These are phyloP conservation scores for Unio pictorum DNA, from an alignment of 2,888 invertebrate genomes.

Conservation along the genomic window DNA sequence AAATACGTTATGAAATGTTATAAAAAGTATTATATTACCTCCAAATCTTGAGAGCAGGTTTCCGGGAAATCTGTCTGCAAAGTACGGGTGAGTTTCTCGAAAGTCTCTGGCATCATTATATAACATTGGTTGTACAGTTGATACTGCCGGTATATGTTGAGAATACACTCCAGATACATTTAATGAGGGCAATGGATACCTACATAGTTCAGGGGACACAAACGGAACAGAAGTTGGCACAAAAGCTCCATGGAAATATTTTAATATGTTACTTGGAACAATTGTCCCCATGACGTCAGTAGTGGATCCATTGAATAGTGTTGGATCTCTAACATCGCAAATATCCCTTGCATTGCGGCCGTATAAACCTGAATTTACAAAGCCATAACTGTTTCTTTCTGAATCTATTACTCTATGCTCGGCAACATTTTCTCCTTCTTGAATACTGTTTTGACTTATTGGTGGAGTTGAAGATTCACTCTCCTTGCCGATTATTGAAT, in stretches of 20 bases:
- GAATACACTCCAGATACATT: conserved; percentile 31
- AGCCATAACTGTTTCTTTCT: no score
- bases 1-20: no score
- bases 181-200: conserved; percentile 38
- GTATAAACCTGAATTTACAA: no score
- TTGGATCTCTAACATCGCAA: no score
- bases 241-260: conserved; percentile 45
- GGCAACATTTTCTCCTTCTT: no score
- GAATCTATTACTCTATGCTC: no score
- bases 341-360: no score
- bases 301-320: no score
- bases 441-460: no score
- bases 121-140: conserved; percentile 41
- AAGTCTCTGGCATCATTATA: conserved; percentile 36
- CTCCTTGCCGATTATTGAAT: conserved; percentile 43
- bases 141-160: conserved; percentile 26
- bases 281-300: no score
- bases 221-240: conserved; percentile 17
- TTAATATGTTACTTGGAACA: conserved; percentile 26
- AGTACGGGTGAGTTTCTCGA: conserved; percentile 41
- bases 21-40: conserved; percentile 17
- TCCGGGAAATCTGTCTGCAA: conserved; percentile 40
- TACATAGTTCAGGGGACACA: conserved; percentile 16
- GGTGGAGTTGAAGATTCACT: not conserved
- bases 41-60: conserved; percentile 42